phyloP scores from a whole-genome alignment of 2,888 invertebrate genomes.

The Ceriagrion tenellum region DNA sequence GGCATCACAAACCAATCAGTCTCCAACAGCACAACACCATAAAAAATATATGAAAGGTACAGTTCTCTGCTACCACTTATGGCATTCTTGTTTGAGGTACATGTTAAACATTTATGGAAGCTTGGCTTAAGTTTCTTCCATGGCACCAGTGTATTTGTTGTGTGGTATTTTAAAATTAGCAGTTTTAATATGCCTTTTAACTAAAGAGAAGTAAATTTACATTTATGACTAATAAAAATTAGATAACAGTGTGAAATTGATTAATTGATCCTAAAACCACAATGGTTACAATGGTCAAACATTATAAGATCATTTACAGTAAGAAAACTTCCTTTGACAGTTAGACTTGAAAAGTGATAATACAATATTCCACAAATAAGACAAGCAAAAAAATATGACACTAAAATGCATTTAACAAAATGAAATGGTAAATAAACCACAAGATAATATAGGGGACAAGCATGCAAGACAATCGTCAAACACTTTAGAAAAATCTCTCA shows the following conservation, averaged over 20 bases:
- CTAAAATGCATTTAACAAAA: conserved; percentile 61
- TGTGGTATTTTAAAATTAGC: conserved; percentile 66
- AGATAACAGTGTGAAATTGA: conserved; percentile 44
- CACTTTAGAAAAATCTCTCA: conserved; percentile 61
- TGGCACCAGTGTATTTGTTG: conserved; percentile 64
- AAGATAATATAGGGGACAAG: conserved; percentile 55
- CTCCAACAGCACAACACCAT: conserved; percentile 64
- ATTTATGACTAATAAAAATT: conserved; percentile 61
- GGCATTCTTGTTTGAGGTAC: conserved; percentile 65
- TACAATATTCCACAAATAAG: conserved; percentile 57
- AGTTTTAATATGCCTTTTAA: conserved; percentile 58
- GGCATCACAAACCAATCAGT: conserved; percentile 66
- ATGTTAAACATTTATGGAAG: conserved; percentile 64
- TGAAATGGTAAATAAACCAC: conserved; percentile 60
- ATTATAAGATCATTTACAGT: conserved; percentile 53
- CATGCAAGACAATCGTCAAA: conserved; percentile 61
- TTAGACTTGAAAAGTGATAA: conserved; percentile 57
- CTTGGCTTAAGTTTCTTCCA: conserved; percentile 60
- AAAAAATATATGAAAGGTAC: conserved; percentile 67
- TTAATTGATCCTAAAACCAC: conserved; percentile 66
- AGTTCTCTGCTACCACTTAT: conserved; percentile 65
- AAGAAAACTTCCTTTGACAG: conserved; percentile 46
- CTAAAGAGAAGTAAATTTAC: conserved; percentile 54
- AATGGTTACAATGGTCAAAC: conserved; percentile 50
- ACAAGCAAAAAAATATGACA: conserved; percentile 64